Conservation (phyloP, 2,797 vertebrate species). For the Clarias platycephalus region DNA sequence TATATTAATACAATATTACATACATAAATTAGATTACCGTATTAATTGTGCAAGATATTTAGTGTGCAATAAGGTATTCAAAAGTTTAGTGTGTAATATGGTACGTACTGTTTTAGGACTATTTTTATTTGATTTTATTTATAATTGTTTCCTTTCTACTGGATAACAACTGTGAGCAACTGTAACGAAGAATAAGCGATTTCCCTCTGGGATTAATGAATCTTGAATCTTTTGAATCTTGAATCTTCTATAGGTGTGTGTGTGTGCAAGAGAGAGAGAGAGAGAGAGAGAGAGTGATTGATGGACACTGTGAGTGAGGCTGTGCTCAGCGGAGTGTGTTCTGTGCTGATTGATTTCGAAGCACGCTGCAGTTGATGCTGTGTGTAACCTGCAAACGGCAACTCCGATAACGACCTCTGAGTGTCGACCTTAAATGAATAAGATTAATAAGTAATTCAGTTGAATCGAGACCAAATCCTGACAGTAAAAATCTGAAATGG, state of each 20-base stretch:
- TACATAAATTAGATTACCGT: too few species aligned
- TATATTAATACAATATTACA: too few species aligned
- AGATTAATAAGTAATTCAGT: background rate
- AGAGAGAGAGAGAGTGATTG: background rate
- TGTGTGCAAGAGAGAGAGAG: background rate
- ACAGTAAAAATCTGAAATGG: background rate
- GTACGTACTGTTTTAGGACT: too few species aligned
- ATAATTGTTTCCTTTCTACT: too few species aligned
- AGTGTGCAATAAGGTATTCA: too few species aligned
- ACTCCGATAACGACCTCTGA: background rate
- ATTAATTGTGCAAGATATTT: too few species aligned
- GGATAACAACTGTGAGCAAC: too few species aligned
- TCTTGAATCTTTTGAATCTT: too few species aligned
- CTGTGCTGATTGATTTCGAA: slow-evolving; percentile 41
- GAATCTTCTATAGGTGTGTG: background rate
- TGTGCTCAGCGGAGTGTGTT: slow-evolving; percentile 39
- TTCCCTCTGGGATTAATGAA: too few species aligned
- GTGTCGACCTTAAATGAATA: background rate
- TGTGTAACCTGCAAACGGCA: slow-evolving; percentile 16
- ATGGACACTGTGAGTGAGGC: background rate
- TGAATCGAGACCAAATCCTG: background rate
- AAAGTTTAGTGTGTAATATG: too few species aligned
- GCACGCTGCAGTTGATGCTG: slow-evolving; percentile 21
- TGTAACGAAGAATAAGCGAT: too few species aligned
- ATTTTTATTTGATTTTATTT: too few species aligned